Base-by-base conservation (phyloP, 64 coral and sea anemone genomes). In the Acropora yongei region DNA sequence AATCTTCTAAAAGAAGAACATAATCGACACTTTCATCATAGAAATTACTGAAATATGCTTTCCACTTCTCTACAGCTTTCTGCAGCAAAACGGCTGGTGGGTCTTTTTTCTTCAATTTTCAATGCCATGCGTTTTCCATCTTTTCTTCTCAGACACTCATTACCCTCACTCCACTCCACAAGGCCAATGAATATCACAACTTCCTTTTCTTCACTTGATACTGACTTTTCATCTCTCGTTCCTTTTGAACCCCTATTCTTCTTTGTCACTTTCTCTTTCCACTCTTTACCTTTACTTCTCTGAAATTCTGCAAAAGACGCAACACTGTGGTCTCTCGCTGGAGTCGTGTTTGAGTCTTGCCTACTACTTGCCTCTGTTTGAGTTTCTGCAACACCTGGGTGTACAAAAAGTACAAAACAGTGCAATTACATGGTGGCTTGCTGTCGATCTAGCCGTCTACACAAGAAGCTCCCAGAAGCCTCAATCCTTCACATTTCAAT, bases 101-200 rank as follows among this genome's bases (percentile, higher is more conserved):
- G 39, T 75, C 94, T 49, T 65, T 76, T 80, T 77, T 88, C 63
- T 89, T 82, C 47, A 30, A 92, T 71, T 74, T 60, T 75, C 5
- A 92, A 74, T 20, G 87, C 86, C 68, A 89, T 68, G 39, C 93
- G 81, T 57, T 91, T 95, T 9, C 94, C 94, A 66, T 84, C 41
- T 19, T 78, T 96, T 12, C 83, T 77, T 80, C 88, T 96, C 16
- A 96, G 57, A 78, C 16, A 72, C 58, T 40, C 71, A 68, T 88
- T 72, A 47, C 79, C 84, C 47, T 49, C 57, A 84, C 68, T 57
- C 68, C 74, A 92, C 42, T 84, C 67, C 83, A 91, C 87, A 18
- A 85, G 50, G 19, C 81, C 81, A 78, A 86, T 91, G 43, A 72
- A 74, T 76, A 91, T 85, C 50, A 91, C 83, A n/a, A 75, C 80